Percentiles rank a stretch among this genome's conserved stretches.
phyloP scores from a whole-genome alignment of 2,797 vertebrate species.

The Neosilurus mollespiculum region DNA sequence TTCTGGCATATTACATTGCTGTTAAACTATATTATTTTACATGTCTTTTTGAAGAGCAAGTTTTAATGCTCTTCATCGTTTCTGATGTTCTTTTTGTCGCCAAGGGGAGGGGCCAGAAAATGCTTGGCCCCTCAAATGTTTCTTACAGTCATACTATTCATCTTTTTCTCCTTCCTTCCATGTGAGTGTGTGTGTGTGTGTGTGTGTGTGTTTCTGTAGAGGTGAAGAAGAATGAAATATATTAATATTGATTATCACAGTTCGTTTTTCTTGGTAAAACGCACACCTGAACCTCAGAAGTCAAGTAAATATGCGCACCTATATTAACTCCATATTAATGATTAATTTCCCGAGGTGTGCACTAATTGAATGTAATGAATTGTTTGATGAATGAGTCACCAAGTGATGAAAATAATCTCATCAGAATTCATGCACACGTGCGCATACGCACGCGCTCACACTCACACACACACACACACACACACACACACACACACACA shows the following conservation, averaged over 20 bases:
- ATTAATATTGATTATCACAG: background rate
- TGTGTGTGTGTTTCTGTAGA: background rate
- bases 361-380: slow-evolving; percentile 49
- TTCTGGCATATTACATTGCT: background rate
- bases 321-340: slow-evolving; percentile 43
- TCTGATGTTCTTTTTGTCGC: too few species aligned
- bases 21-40: too few species aligned
- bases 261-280: background rate
- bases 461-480: background rate
- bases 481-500: slow-evolving; percentile 4
- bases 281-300: slow-evolving; percentile 12
- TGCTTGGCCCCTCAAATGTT: too few species aligned
- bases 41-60: too few species aligned
- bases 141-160: background rate
- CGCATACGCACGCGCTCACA: background rate
- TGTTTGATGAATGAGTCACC: slow-evolving; percentile 50
- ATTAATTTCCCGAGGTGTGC: slow-evolving; percentile 42
- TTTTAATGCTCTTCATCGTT: too few species aligned
- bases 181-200: too few species aligned
- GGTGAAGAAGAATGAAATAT: background rate
- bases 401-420: slow-evolving; percentile 46
- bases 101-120: too few species aligned
- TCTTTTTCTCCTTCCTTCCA: too few species aligned
- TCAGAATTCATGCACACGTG: slow-evolving; percentile 26
- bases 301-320: slow-evolving; percentile 14